phyloP scores from a whole-genome alignment of 1,140 invertebrate species.

The Ptiloglossa arizonensis region DNA sequence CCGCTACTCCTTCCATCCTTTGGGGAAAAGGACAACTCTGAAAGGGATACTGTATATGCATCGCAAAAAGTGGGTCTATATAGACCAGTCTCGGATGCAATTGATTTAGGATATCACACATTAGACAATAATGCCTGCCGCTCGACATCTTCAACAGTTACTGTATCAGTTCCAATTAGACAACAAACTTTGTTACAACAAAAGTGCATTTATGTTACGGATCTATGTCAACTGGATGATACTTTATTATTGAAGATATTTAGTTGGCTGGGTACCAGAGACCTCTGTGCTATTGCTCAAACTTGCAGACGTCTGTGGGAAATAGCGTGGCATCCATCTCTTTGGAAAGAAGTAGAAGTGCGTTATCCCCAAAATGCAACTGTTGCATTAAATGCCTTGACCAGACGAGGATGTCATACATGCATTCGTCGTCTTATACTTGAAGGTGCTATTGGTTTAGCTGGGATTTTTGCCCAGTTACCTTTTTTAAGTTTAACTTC shows the following conservation, averaged over 20 bases:
- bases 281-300: slow-evolving; percentile 89
- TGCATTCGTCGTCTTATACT: slow-evolving; percentile 85
- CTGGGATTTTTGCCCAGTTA: slow-evolving; percentile 85
- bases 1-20: slow-evolving; percentile 72
- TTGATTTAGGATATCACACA: slow-evolving; percentile 78
- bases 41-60: slow-evolving; percentile 63
- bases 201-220: slow-evolving; percentile 50
- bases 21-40: slow-evolving; percentile 64
- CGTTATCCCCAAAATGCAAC: slow-evolving; percentile 84
- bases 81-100: slow-evolving; percentile 71
- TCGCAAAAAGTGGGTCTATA: slow-evolving; percentile 71
- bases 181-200: slow-evolving; percentile 57
- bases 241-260: slow-evolving; percentile 86
- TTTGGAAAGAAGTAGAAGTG: slow-evolving; percentile 89
- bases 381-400: slow-evolving; percentile 82
- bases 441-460: slow-evolving; percentile 89
- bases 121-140: slow-evolving; percentile 77
- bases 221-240: slow-evolving; percentile 80
- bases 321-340: slow-evolving; percentile 89
- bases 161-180: slow-evolving; percentile 52
- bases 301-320: slow-evolving; percentile 92
- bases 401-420: slow-evolving; percentile 82
- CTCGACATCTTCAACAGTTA: slow-evolving; percentile 65
- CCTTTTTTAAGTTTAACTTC: slow-evolving; percentile 76
- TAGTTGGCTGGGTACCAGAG: slow-evolving; percentile 88